Percentiles rank a stretch among this genome's conserved stretches.
phyloP scores from a whole-genome alignment of 2,113 vertebrate genomes.

The Tursiops truncatus region DNA sequence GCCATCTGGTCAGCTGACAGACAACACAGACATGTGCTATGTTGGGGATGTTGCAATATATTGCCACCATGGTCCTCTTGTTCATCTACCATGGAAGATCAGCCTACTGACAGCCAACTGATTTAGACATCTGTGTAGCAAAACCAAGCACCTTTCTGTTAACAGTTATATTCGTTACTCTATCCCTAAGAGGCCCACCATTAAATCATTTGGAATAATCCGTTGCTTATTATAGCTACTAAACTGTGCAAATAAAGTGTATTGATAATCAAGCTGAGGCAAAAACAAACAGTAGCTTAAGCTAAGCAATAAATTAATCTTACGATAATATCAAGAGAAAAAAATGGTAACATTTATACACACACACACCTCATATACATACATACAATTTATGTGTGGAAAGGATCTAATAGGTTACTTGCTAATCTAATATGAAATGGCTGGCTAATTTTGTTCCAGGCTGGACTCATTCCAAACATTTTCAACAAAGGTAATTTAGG shows the following conservation, averaged over 20 bases:
- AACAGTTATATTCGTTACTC: background rate
- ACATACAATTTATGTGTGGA: background rate
- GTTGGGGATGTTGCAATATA: background rate
- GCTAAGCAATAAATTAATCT: slow-evolving; percentile 21
- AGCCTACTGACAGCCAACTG: background rate
- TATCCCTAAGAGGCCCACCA: background rate
- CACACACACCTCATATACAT: background rate
- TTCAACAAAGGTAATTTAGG: background rate
- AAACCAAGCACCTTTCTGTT: background rate
- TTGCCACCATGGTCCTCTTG: background rate
- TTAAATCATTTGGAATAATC: background rate
- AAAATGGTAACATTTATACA: background rate
- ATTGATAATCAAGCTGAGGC: background rate
- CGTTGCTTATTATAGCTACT: background rate
- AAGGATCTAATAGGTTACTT: slow-evolving; percentile 4
- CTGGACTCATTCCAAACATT: background rate
- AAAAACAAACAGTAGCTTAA: slow-evolving; percentile 36
- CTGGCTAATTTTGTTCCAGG: background rate
- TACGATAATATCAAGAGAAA: background rate
- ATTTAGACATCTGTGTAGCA: background rate
- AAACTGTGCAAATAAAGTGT: background rate
- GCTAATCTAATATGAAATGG: background rate
- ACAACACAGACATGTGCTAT: background rate
- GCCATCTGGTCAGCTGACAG: background rate
- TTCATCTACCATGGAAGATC: background rate